A percentile compares a stretch with the other conserved stretches of the same genome.
Conservation (phyloP, 1,140 invertebrate genomes). For the Oscheius sp. region DNA sequence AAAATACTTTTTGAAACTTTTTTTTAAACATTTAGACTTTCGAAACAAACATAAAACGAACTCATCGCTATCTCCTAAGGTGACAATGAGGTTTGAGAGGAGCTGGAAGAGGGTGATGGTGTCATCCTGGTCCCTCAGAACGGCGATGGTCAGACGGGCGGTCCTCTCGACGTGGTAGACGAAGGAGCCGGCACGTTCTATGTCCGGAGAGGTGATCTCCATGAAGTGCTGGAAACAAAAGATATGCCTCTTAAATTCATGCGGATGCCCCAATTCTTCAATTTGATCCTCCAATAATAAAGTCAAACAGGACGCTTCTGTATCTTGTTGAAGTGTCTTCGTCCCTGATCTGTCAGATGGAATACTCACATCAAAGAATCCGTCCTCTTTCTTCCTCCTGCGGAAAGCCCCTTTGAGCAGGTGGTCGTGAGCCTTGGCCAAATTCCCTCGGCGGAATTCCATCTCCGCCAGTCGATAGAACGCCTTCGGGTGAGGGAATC, state of each 20-base stretch:
- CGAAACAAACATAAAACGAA: neutral
- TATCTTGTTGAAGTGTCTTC: too few relatives aligned
- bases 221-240: constrained; percentile 22
- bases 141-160: neutral
- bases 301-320: too few relatives aligned
- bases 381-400: constrained; percentile 19
- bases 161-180: constrained; percentile 16
- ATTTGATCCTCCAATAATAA: too few relatives aligned
- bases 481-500: constrained; percentile 32
- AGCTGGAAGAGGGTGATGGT: neutral
- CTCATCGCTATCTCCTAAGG: neutral
- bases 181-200: constrained; percentile 5
- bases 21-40: neutral
- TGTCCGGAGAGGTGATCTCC: neutral
- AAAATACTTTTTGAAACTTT: neutral
- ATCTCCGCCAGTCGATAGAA: constrained; percentile 29
- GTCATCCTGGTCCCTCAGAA: neutral
- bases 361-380: constrained; percentile 14
- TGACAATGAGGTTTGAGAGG: neutral
- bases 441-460: constrained; percentile 9
- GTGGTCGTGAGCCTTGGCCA: constrained; percentile 7
- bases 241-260: neutral
- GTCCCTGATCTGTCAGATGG: too few relatives aligned
- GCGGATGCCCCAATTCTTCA: too few relatives aligned
- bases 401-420: constrained; percentile 27